A percentile compares a stretch with the other conserved stretches of the same genome.
phyloP scores from a whole-genome alignment of 2,113 vertebrate genomes.

The Paedocypris sp. region DNA sequence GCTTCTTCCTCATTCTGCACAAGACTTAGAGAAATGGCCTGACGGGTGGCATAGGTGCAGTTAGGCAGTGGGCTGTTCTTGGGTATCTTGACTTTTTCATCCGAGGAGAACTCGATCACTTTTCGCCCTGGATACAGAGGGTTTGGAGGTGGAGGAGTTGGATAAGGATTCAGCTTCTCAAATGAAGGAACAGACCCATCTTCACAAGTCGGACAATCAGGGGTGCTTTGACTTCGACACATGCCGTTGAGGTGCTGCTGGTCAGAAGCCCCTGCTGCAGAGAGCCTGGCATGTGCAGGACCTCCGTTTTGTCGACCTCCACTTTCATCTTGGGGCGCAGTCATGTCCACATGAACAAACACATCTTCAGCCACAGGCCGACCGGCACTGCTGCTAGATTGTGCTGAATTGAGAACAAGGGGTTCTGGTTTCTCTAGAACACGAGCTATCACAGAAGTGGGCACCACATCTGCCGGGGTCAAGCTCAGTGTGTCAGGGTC shows the following conservation, averaged over 20 bases:
- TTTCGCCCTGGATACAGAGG: slow-evolving; percentile 83
- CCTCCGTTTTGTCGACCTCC: slow-evolving; percentile 53
- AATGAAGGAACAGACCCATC: slow-evolving; percentile 59
- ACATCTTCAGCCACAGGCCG: slow-evolving; percentile 84
- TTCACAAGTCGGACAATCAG: slow-evolving; percentile 58
- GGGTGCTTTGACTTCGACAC: slow-evolving; percentile 59
- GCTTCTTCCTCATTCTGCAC: slow-evolving; percentile 73
- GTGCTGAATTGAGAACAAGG: slow-evolving; percentile 83
- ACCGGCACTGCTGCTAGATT: slow-evolving; percentile 77
- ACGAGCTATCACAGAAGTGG: slow-evolving; percentile 86
- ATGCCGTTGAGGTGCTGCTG: slow-evolving; percentile 68
- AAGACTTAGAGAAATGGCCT: slow-evolving; percentile 92
- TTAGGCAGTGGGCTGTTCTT: slow-evolving; percentile 94
- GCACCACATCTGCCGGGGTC: slow-evolving; percentile 75
- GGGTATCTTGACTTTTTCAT: slow-evolving; percentile 91
- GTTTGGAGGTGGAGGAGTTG: slow-evolving; percentile 73
- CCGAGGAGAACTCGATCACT: slow-evolving; percentile 88
- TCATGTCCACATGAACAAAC: slow-evolving; percentile 97
- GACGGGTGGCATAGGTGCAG: slow-evolving; percentile 89
- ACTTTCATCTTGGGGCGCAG: slow-evolving; percentile 45
- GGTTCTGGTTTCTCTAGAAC: slow-evolving; percentile 96
- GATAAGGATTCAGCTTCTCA: slow-evolving; percentile 87
- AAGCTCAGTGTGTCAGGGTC: slow-evolving; percentile 60
- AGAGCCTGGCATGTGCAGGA: slow-evolving; percentile 38
- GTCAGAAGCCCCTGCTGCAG: slow-evolving; percentile 31